These are phyloP conservation scores for Acleris sparsana DNA, from an alignment of 2,888 invertebrate species.

Conservation along the genomic window DNA sequence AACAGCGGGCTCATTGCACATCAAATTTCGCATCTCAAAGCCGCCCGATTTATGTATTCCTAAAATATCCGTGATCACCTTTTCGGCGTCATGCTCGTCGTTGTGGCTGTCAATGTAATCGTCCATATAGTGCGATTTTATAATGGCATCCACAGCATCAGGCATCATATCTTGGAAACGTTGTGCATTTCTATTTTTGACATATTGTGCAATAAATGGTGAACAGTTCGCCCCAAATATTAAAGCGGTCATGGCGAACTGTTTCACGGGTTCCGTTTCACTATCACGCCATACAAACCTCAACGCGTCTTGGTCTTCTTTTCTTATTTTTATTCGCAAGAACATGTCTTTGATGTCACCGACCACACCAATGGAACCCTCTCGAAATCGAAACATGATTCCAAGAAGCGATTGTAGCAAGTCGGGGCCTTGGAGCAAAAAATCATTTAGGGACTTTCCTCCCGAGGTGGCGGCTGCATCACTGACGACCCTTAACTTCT, in stretches of 20 bases:
- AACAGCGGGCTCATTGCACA: constrained; percentile 1
- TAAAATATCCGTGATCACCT: constrained; percentile 14
- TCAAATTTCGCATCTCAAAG: constrained; percentile 20
- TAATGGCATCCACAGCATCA: constrained; percentile 23
- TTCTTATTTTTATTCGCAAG: constrained; percentile 8
- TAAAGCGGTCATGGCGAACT: constrained; percentile 2
- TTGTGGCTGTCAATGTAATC: constrained; percentile 25
- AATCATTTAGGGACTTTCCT: constrained; percentile 1
- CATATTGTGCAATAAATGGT: constrained; percentile 22
- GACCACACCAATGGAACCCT: constrained; percentile 7
- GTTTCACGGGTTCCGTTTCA: neutral
- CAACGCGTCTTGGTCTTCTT: constrained; percentile 3
- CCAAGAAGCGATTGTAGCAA: constrained; percentile 11
- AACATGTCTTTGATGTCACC: constrained; percentile 13
- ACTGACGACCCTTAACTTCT: neutral
- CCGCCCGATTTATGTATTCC: constrained; percentile 15
- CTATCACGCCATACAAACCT: constrained; percentile 1
- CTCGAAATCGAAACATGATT: constrained; percentile 12
- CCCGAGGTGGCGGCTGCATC: neutral
- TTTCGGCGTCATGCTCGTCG: neutral
- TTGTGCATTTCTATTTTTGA: constrained; percentile 16
- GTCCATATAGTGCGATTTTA: constrained; percentile 30
- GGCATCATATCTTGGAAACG: constrained; percentile 11
- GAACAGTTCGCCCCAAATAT: constrained; percentile 18
- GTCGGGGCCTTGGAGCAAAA: constrained; percentile 5